phyloP scores from a whole-genome alignment of 2,797 vertebrate genomes.

The Chelon labrosus region DNA sequence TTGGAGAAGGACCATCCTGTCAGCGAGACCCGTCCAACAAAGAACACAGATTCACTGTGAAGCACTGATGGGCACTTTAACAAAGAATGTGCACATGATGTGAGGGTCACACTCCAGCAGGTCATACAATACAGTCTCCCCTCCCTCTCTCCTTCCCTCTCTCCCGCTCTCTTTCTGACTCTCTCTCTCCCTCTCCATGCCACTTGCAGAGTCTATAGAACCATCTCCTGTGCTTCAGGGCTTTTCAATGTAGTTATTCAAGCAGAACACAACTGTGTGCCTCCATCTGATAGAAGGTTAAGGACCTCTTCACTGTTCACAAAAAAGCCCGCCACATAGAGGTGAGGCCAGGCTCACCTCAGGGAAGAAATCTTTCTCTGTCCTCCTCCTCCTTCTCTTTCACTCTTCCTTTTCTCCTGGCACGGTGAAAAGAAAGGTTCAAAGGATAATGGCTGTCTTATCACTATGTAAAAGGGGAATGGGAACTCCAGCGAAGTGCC shows the following conservation, averaged over 20 bases:
- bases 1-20: slow-evolving; percentile 72
- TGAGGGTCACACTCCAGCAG: slow-evolving; percentile 81
- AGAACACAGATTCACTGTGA: slow-evolving; percentile 75
- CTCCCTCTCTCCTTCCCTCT: slow-evolving; percentile 52
- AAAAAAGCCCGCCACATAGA: slow-evolving; percentile 82
- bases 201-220: slow-evolving; percentile 83
- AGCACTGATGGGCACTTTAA: slow-evolving; percentile 79
- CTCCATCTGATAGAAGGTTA: slow-evolving; percentile 89
- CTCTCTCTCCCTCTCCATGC: slow-evolving; percentile 59
- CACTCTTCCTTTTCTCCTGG: slow-evolving; percentile 81
- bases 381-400: slow-evolving; percentile 81
- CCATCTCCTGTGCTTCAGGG: slow-evolving; percentile 82
- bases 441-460: slow-evolving; percentile 87
- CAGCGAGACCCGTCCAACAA: slow-evolving; percentile 72
- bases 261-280: slow-evolving; percentile 85
- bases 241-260: slow-evolving; percentile 88
- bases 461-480: slow-evolving; percentile 87
- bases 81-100: slow-evolving; percentile 81
- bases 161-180: slow-evolving; percentile 24
- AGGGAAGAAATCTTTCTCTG: slow-evolving; percentile 85
- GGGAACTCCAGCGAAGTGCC: slow-evolving; percentile 83
- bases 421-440: slow-evolving; percentile 83
- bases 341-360: slow-evolving; percentile 83
- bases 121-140: slow-evolving; percentile 69
- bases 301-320: slow-evolving; percentile 87